These are phyloP conservation scores for Holocentrus rufus DNA, from an alignment of 2,797 vertebrate genomes.

Conservation along the genomic window DNA sequence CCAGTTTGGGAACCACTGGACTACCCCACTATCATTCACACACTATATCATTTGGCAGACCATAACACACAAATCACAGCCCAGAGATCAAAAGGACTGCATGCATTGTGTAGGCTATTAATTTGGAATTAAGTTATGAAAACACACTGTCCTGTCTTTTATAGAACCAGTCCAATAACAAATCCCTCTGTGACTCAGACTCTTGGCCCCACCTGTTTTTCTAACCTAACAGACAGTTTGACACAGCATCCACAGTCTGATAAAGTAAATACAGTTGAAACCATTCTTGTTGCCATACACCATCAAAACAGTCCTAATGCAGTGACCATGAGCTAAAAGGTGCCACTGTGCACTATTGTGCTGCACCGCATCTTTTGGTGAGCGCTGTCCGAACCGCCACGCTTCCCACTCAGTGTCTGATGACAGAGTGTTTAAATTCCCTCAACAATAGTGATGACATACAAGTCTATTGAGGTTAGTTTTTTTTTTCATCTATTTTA, in stretches of 20 bases:
- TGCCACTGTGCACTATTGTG: background rate
- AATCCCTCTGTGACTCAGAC: slow-evolving; percentile 9
- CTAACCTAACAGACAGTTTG: slow-evolving; percentile 34
- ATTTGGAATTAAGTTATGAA: slow-evolving; percentile 10
- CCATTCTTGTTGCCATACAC: slow-evolving; percentile 31
- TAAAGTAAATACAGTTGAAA: slow-evolving; percentile 40
- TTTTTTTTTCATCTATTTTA: slow-evolving; percentile 48
- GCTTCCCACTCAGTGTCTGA: slow-evolving; percentile 38
- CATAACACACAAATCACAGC: background rate
- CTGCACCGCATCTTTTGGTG: slow-evolving; percentile 1
- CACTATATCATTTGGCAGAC: background rate
- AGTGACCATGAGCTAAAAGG: slow-evolving; percentile 35
- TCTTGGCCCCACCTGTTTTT: slow-evolving; percentile 28
- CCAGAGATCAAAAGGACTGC: background rate
- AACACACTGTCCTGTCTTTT: background rate
- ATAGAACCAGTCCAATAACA: background rate
- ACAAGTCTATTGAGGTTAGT: slow-evolving; percentile 51
- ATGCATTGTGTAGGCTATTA: background rate
- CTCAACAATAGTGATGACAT: slow-evolving; percentile 64
- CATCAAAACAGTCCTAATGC: slow-evolving; percentile 15
- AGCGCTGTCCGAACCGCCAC: slow-evolving; percentile 32
- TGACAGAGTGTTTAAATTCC: slow-evolving; percentile 59
- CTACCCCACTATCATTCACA: no score
- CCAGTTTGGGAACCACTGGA: no score
- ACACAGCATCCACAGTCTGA: slow-evolving; percentile 40